Evolutionary conservation across 2,888 invertebrate genomes (phyloP).

Genomic region (Plutella xylostella): DNA sequence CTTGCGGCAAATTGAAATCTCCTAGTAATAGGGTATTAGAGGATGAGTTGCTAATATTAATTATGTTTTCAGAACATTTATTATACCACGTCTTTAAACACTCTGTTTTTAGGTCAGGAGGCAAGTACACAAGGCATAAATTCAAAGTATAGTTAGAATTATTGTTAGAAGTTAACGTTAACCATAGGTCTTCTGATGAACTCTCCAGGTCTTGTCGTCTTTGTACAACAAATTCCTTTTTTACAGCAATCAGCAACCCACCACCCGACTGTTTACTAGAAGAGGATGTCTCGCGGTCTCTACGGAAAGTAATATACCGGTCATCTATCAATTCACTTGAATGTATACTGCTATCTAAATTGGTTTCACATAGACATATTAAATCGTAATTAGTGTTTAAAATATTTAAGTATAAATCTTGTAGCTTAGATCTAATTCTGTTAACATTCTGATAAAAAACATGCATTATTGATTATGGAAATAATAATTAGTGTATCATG

Average conservation of each 20-base stretch:
- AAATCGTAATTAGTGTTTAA: background rate
- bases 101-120: background rate
- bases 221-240: background rate
- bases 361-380: background rate
- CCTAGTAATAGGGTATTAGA: background rate
- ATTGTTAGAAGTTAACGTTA: background rate
- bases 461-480: background rate
- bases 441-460: slow-evolving; percentile 1
- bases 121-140: too few relatives aligned
- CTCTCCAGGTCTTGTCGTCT: background rate
- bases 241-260: background rate
- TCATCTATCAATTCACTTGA: background rate
- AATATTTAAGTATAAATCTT: background rate
- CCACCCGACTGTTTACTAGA: background rate
- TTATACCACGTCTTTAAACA: background rate
- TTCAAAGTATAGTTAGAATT: too few relatives aligned
- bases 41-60: background rate
- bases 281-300: background rate
- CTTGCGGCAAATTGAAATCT: background rate
- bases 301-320: background rate
- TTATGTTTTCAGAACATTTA: background rate
- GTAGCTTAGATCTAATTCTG: background rate
- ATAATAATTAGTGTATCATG: background rate
- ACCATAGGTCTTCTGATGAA: background rate
- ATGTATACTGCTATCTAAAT: background rate